Base-by-base conservation (phyloP, 2,113 vertebrate species). In the Excalfactoria chinensis region DNA sequence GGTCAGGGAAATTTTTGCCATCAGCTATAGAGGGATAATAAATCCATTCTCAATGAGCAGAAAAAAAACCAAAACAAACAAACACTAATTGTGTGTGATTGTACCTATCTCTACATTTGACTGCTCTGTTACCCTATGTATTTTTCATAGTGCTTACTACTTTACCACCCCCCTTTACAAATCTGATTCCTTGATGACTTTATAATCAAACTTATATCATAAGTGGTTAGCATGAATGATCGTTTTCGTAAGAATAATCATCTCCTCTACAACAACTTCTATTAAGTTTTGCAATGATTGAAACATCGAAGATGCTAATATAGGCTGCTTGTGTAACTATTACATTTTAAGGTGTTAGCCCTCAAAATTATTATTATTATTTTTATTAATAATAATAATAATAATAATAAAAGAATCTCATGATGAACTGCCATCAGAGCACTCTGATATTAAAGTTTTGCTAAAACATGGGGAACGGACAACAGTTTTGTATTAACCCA, bases 271-370 rank as follows among this genome's bases (percentile, higher is more conserved):
- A 10, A 63, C 7, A 41, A 88, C 10, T 71, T 78, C 6, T 30
- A 34, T 21, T 32, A 14, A 8, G 3, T 53, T 75, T 78, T 75
- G 22, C 28, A 43, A 78, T 79, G 41, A 78, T 6, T 55, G 9
- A 79, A 85, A 85, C 37, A 78, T 7, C 44, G 9, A 79, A 82
- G 28, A 40, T 28, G 34, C 1, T 59, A 6, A 16, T 75, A 51
- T 41, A 55, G 88, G 2, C 7, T 66, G 2, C 22, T 35, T 23
- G 1, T 6, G 1, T 2, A 62, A 35, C 8, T 60, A 68, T 4
- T 43, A 35, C 6, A 23, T 80, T 84, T 87, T 30, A 41, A 41
- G 16, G 71, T 49, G 21, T 3, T 69, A 26, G 72, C 75, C 11
- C n/a, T n/a, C n/a, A n/a, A n/a, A n/a, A n/a, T n/a, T n/a, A n/a